phyloP scores from a whole-genome alignment of 2,797 vertebrate species.

The Nannoperca australis region DNA sequence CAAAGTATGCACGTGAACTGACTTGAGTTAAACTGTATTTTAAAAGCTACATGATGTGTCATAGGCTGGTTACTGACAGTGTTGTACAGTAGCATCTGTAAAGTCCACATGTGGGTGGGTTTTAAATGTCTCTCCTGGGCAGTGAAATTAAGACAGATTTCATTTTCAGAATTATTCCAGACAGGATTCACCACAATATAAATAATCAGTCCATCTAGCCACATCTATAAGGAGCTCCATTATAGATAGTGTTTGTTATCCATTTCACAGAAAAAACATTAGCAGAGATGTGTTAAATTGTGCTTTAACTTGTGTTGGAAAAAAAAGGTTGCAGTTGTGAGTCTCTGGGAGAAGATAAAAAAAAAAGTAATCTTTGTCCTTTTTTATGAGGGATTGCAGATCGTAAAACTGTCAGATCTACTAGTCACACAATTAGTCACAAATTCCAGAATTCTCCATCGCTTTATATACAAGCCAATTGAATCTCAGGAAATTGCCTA shows the following conservation, averaged over 20 bases:
- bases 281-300: not conserved
- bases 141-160: conserved; percentile 34
- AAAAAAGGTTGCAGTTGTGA: not conserved
- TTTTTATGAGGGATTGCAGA: not conserved
- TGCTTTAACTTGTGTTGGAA: conserved; percentile 1
- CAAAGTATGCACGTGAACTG: not conserved
- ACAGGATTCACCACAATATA: conserved; percentile 5
- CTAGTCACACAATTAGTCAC: not conserved
- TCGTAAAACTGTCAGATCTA: conserved; percentile 3
- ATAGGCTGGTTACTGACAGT: not conserved
- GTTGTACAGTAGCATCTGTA: conserved; percentile 19
- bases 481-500: conserved; percentile 20
- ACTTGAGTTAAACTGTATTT: not conserved
- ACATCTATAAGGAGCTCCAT: conserved; percentile 4
- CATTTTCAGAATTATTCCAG: conserved; percentile 24
- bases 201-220: not conserved
- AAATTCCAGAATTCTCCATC: not conserved
- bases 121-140: conserved; percentile 1
- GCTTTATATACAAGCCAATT: conserved; percentile 26
- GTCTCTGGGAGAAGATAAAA: not conserved
- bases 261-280: not conserved
- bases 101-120: not conserved
- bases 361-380: not conserved
- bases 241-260: not conserved
- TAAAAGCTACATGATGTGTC: not conserved